Conservation (phyloP, 2,797 vertebrate genomes). For the Chrysolophus pictus region DNA sequence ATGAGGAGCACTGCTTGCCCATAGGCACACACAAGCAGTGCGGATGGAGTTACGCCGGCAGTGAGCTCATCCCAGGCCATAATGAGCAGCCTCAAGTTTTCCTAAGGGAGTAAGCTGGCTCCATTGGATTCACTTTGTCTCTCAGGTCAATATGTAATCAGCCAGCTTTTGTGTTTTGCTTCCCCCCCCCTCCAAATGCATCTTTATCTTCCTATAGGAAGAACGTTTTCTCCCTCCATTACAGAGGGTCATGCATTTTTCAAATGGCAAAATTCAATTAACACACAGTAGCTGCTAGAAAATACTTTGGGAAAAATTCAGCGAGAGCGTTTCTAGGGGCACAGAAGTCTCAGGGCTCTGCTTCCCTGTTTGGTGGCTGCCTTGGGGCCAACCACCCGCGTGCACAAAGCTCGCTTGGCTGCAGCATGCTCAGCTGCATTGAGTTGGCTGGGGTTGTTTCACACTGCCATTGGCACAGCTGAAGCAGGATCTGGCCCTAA, state of each 20-base stretch:
- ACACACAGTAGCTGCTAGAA: neutral
- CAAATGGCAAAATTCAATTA: slow-evolving; percentile 14
- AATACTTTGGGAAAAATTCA: slow-evolving; percentile 16
- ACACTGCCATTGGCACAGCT: rapidly evolving
- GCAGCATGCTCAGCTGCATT: rapidly evolving
- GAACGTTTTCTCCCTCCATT: slow-evolving; percentile 15
- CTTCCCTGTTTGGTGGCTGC: neutral
- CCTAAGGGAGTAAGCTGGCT: slow-evolving; percentile 62
- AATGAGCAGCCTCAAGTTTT: slow-evolving; percentile 44
- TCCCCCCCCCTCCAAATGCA: neutral
- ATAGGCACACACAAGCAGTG: rapidly evolving
- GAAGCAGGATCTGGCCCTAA: neutral
- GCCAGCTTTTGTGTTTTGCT: neutral
- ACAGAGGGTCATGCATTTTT: slow-evolving; percentile 36
- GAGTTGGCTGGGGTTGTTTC: neutral
- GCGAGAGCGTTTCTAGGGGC: neutral
- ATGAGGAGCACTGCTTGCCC: neutral
- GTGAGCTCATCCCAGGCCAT: slow-evolving; percentile 32
- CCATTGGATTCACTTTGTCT: slow-evolving; percentile 41
- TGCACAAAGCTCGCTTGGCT: neutral
- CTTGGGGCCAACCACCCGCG: neutral
- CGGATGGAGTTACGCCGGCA: slow-evolving; percentile 41
- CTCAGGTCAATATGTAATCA: slow-evolving; percentile 57
- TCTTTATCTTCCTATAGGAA: slow-evolving; percentile 24
- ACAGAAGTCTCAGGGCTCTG: neutral